Conservation (phyloP, 2,888 invertebrate species). For the Drosophila barbarae region DNA sequence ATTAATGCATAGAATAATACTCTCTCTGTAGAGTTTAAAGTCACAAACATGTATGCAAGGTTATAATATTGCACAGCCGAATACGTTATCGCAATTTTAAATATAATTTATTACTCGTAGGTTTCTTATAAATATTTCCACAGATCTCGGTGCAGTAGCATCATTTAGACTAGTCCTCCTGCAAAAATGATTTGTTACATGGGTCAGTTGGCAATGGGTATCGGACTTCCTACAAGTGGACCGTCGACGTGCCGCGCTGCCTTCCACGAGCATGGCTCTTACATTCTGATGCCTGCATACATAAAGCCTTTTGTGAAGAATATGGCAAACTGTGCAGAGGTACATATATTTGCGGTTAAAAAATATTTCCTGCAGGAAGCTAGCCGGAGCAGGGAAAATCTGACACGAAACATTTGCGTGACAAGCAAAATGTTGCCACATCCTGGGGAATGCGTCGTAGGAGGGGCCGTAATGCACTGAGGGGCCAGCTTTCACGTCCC, state of each 20-base stretch:
- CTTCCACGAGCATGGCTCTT: constrained; percentile 34
- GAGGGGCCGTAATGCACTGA: constrained; percentile 2
- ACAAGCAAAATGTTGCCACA: constrained; percentile 60
- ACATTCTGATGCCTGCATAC: constrained; percentile 19
- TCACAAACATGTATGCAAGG: background rate
- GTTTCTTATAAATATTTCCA: background rate
- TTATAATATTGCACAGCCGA: background rate
- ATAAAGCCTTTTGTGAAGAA: constrained; percentile 20
- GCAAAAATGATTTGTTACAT: constrained; percentile 38
- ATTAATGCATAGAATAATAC: background rate
- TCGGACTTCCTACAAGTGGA: constrained; percentile 43
- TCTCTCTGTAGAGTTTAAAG: too few species aligned
- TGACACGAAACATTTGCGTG: constrained; percentile 71
- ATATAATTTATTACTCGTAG: background rate
- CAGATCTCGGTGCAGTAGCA: background rate
- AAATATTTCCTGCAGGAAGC: constrained; percentile 51
- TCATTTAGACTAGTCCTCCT: constrained; percentile 8
- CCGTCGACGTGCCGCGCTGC: constrained; percentile 49
- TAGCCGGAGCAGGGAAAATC: constrained; percentile 62
- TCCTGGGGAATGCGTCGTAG: constrained; percentile 11
- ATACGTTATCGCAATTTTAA: background rate
- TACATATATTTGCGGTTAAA: constrained; percentile 24
- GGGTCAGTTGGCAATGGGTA: constrained; percentile 38
- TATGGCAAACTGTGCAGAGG: constrained; percentile 19
- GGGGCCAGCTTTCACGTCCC: constrained; percentile 8